These are phyloP conservation scores for Muricea muricata DNA, from an alignment of 92 coral and sea anemone species.

Conservation along the genomic window DNA sequence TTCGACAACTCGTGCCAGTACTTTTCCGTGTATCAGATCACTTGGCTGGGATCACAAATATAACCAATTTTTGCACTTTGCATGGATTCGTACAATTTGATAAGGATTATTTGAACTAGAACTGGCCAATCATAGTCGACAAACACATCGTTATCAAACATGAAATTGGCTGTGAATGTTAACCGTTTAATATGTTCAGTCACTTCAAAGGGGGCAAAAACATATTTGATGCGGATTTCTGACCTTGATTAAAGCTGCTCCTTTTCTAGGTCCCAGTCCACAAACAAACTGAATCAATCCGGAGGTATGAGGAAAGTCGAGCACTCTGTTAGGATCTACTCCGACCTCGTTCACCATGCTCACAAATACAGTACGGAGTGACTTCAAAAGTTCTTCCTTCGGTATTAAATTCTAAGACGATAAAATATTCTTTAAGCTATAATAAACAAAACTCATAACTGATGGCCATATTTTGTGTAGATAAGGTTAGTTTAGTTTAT, in stretches of 20 bases:
- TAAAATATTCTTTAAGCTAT: not conserved
- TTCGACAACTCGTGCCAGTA: too few species aligned
- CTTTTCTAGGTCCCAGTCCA: constrained; percentile 98
- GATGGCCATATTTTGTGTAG: too few species aligned
- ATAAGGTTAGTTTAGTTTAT: not conserved
- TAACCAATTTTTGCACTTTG: too few species aligned
- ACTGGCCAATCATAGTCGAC: too few species aligned
- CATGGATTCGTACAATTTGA: too few species aligned
- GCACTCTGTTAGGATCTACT: constrained; percentile 89
- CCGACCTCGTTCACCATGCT: constrained; percentile 93
- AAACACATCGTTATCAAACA: too few species aligned
- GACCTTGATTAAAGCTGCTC: constrained; percentile 87
- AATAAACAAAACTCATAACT: not conserved
- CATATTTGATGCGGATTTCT: not conserved
- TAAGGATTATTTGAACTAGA: too few species aligned
- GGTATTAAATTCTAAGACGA: constrained; percentile 78
- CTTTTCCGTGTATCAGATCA: too few species aligned
- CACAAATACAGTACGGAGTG: constrained; percentile 84
- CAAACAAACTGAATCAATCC: constrained; percentile 96
- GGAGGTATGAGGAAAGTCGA: constrained; percentile 87
- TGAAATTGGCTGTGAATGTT: too few species aligned
- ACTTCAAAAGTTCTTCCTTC: constrained; percentile 78
- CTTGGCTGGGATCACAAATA: too few species aligned
- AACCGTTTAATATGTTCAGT: too few species aligned
- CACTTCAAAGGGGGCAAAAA: too few species aligned